Evolutionary conservation across 1,140 invertebrate genomes (phyloP), one percentile per base, ranked within the genome.

Genomic region (Bombus difficillimus): DNA sequence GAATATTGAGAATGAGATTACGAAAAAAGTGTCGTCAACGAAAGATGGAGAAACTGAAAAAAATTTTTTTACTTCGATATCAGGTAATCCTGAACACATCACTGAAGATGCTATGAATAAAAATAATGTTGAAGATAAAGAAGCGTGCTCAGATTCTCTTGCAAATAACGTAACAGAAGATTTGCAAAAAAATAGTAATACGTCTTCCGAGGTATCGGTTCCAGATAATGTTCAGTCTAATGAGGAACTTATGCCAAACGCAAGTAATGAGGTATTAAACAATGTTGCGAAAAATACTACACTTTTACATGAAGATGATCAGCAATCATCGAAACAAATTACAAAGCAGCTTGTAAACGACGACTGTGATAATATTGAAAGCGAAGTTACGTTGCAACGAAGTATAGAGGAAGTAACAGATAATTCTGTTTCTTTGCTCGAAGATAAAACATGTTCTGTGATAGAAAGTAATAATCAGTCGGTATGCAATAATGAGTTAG

Each of bases 341-440:
- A 57, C 8, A 12, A 34, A 86, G 22, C 41, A 83, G 34, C 8
- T 83, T 41, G 62, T 81, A 82, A 83, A 75, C 9, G 32, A 83
- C 68, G 74, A 86, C 73, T 89, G 84, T 89, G 85, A 89, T 86
- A 83, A 32, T 72, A 68, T 83, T 32, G 59, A 81, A 81, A 57
- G 39, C 73, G 39, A 89, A 83, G 13, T 78, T 72, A n/a, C 34
- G 28, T n/a, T 71, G 28, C 79, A 88, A 77, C 39, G 39, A 87
- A 79, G 28, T 78, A 28, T 39, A 59, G 43, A 68, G 64, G 68
- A 32, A 43, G 85, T 28, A 57, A 47, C 64, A 57, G 43, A 89
- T 32, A 64, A 77, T 81, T 39, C 53, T 72, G 22, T 18, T 53
- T 78, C 73, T 79, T 34, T n/a, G 59, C 76, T 69, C 72, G 32